Evolutionary conservation across 2,888 invertebrate species (phyloP), one percentile per base, ranked within the genome.

Genomic region (Cheilosia vulpina): DNA sequence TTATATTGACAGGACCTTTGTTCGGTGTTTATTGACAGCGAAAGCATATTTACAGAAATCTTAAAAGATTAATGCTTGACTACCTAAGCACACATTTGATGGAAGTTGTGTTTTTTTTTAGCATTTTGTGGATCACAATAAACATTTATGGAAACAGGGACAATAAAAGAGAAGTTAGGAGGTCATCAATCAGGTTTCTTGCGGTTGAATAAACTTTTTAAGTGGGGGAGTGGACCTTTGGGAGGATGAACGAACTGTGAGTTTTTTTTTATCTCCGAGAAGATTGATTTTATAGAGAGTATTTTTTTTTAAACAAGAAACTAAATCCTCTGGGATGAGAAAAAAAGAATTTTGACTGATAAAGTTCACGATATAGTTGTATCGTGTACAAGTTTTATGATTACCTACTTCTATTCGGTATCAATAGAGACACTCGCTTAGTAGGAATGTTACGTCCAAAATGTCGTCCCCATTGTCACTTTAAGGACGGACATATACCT

Each of bases 151-250:
- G n/a, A 58, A 57, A 21, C 24, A 19, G 2, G 62, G 45, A 77
- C 77, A 62, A 69, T 41, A 19, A 27, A 19, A 9, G 43, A 72
- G 45, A 63, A 43, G 41, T 65, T 43, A 2, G 4, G 34, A 50
- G 73, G 68, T 72, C 79, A 83, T 83, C 83, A 83, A 83, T 83
- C 83, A 83, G 73, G 13, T 65, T 78, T 65, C 45, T 31, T 83
- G 41, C 52, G 43, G 17, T 41, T 73, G 50, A 43, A 38, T 79
- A 47, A 11, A 55, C 27, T n/a, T 79, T 79, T 65, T 57, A 43
- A 57, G 76, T 62, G 69, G 55, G 53, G 17, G 17, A 17, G 57
- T 15, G 27, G 31, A 45, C 45, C 21, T n/a, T n/a, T 1, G 53
- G 60, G 66, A 53, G 11, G 3, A 7, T 17, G 34, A 41, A 53